Evolutionary conservation across 2,888 invertebrate species (phyloP).

Genomic region (Nomada fucata): DNA sequence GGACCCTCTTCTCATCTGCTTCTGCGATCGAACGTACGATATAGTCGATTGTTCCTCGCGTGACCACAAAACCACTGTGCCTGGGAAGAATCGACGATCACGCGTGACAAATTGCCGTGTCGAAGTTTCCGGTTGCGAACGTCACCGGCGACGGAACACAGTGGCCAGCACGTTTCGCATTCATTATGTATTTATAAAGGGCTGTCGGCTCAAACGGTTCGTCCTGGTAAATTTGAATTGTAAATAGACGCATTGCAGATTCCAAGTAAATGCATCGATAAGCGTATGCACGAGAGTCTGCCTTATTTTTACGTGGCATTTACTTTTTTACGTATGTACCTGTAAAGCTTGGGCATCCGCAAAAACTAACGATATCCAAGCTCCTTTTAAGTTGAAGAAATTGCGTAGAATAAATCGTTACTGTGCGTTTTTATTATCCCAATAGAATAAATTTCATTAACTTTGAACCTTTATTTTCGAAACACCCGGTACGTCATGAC

Average conservation of each 20-base stretch:
- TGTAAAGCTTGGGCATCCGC: constrained; percentile 7
- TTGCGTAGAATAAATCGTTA: no score
- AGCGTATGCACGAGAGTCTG: background rate
- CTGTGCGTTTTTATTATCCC: no score
- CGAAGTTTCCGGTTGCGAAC: background rate
- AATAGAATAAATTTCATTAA: no score
- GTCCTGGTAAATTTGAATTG: constrained; percentile 54
- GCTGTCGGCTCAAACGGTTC: constrained; percentile 42
- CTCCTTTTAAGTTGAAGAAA: background rate
- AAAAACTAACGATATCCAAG: background rate
- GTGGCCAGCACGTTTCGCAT: constrained; percentile 20
- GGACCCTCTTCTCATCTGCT: no score
- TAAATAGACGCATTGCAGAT: constrained; percentile 53
- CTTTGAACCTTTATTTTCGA: no score
- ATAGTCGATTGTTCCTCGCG: no score
- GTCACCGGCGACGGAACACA: background rate
- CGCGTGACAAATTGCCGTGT: constrained; percentile 17
- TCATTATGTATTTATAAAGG: constrained; percentile 56
- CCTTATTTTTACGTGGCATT: background rate
- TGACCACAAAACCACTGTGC: background rate
- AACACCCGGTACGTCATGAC: no score
- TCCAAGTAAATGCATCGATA: constrained; percentile 32
- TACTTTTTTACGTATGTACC: background rate
- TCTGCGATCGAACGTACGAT: background rate
- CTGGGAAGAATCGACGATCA: background rate